Conservation (phyloP, 2,113 vertebrate species). For the Azemiops feae region DNA sequence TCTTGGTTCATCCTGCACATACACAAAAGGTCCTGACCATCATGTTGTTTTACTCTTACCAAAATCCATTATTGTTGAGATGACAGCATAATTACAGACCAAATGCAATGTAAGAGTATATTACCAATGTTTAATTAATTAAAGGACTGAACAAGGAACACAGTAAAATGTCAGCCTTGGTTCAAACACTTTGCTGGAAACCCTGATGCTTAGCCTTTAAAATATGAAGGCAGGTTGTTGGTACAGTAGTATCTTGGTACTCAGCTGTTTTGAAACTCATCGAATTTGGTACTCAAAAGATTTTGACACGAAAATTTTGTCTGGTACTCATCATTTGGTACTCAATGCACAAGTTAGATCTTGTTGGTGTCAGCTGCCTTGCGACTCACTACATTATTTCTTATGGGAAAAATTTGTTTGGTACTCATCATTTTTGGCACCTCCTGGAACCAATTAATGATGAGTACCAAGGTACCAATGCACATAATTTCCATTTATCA, state of each 20-base stretch:
- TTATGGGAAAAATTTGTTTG: background rate
- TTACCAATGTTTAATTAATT: background rate
- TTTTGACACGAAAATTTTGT: background rate
- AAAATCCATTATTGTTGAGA: background rate
- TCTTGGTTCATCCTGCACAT: background rate
- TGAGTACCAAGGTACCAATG: background rate
- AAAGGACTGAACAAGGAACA: background rate
- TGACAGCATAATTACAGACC: background rate
- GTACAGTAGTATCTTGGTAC: background rate
- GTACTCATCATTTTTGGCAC: background rate
- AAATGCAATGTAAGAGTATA: background rate
- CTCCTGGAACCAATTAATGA: background rate
- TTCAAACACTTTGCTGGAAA: background rate
- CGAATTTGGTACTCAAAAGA: background rate
- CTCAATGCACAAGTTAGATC: background rate
- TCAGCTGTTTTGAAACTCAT: background rate
- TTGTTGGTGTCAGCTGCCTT: background rate
- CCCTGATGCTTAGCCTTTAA: background rate
- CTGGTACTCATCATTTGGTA: background rate
- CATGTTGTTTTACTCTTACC: background rate
- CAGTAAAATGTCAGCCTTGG: background rate
- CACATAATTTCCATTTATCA: background rate
- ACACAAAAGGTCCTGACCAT: background rate
- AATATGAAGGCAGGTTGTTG: background rate
- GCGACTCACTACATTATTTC: background rate